phyloP scores from a whole-genome alignment of 64 coral and sea anemone species.

The Orbicella faveolata region DNA sequence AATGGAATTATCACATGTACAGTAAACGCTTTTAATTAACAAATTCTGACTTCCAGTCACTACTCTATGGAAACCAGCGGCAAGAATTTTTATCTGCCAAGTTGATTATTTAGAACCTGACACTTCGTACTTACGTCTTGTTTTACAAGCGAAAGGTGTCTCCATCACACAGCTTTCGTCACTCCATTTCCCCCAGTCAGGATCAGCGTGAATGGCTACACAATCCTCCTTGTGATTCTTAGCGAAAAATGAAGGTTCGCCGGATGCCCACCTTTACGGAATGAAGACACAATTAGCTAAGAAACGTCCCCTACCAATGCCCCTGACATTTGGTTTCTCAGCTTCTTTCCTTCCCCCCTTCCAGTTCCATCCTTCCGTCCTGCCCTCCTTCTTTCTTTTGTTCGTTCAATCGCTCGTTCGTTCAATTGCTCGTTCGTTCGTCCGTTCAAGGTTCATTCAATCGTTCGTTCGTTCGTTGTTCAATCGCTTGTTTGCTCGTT shows the following conservation, averaged over 20 bases:
- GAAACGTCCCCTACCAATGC: not conserved
- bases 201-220: conserved; percentile 56
- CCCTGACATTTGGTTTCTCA: not conserved
- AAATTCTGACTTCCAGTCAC: too few species aligned
- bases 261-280: conserved; percentile 28
- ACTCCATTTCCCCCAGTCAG: conserved; percentile 73
- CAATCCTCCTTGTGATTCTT: conserved; percentile 33
- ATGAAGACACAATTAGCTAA: not conserved
- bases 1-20: too few species aligned
- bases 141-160: conserved; percentile 64
- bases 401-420: not conserved
- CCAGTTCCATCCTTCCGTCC: not conserved
- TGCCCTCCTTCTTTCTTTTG: not conserved
- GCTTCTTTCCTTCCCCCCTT: not conserved
- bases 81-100: too few species aligned
- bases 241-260: conserved; percentile 31
- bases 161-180: conserved; percentile 47
- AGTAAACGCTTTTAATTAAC: too few species aligned
- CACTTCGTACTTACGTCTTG: not conserved
- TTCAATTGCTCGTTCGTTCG: not conserved
- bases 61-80: too few species aligned
- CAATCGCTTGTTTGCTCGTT: not conserved
- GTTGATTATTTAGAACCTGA: too few species aligned
- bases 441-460: not conserved
- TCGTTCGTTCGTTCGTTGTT: not conserved